Evolutionary conservation across 1,140 invertebrate genomes (phyloP), one percentile per base, ranked within the genome.

Genomic region (Cataglyphis hispanica): DNA sequence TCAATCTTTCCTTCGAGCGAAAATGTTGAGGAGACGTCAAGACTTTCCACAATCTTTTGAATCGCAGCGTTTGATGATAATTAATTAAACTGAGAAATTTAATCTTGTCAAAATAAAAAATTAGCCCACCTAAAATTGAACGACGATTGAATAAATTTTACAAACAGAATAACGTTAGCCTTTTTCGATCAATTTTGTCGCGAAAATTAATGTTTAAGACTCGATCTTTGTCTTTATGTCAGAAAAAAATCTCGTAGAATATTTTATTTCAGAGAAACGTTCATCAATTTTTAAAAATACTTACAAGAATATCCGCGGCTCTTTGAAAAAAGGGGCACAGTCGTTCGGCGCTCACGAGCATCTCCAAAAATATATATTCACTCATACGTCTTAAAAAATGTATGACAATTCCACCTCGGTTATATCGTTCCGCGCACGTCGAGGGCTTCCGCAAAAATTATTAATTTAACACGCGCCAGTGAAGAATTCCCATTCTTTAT

Each of bases 331-430:
- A 34, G 63, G 16, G 46, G 31, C 43, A 63, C 67, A 56, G 19
- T 72, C 67, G 43, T 25, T 72, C 19, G 8, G 31, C 31, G 31
- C 40, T 19, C 16, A 25, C 53, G 46, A 74, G 37, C 58, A 74
- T 60, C 27, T 25, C n/a, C 19, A 7, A 43, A 83, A 70, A 37
- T 22, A 74, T 83, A 43, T 40, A 25, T 58, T 58, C 53, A 43
- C 27, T 46, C 22, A 34, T 40, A 53, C 37, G 25, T n/a, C 11
- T 61, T 72, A 61, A 83, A 83, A 83, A 60, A 60, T 74, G 67
- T 13, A 83, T 46, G 34, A 31, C 67, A 43, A 43, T 53, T 61
- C 53, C 50, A 74, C 25, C 67, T 19, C 67, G 67, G n/a, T 34
- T 60, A 83, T 46, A 83, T 46, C 53, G 40, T 25, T 13, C 25